A percentile compares a stretch with the other conserved stretches of the same genome.
Conservation (phyloP, 2,888 invertebrate genomes). For the Erebia palarica region DNA sequence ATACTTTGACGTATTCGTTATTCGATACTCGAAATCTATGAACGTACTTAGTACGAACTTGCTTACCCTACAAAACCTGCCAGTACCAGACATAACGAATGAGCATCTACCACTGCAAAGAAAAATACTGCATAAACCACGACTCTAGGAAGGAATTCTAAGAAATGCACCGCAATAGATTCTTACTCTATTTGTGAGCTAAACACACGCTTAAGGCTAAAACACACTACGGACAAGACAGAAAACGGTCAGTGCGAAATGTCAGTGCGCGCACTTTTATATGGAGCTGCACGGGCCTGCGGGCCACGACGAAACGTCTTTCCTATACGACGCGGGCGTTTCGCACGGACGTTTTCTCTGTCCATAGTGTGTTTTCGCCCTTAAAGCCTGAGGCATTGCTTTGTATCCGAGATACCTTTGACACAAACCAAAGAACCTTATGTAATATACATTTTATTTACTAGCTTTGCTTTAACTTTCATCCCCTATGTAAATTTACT, state of each 20-base stretch:
- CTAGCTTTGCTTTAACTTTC: not conserved
- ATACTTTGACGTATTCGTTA: no score
- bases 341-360: no score
- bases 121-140: not conserved
- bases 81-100: not conserved
- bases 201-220: not conserved
- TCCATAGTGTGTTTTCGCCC: no score
- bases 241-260: no score
- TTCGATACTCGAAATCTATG: no score
- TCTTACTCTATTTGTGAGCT: conserved; percentile 1
- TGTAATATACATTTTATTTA: not conserved
- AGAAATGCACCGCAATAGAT: conserved; percentile 1
- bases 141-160: not conserved
- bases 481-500: no score
- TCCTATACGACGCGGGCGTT: no score
- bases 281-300: no score
- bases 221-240: no score
- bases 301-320: no score
- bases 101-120: not conserved
- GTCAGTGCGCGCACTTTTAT: no score
- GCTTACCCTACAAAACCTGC: not conserved
- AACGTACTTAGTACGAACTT: no score
- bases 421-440: conserved; percentile 3
- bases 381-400: not conserved
- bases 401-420: conserved; percentile 11